phyloP scores from a whole-genome alignment of 2,113 vertebrate species.

The Spilogale gracilis region DNA sequence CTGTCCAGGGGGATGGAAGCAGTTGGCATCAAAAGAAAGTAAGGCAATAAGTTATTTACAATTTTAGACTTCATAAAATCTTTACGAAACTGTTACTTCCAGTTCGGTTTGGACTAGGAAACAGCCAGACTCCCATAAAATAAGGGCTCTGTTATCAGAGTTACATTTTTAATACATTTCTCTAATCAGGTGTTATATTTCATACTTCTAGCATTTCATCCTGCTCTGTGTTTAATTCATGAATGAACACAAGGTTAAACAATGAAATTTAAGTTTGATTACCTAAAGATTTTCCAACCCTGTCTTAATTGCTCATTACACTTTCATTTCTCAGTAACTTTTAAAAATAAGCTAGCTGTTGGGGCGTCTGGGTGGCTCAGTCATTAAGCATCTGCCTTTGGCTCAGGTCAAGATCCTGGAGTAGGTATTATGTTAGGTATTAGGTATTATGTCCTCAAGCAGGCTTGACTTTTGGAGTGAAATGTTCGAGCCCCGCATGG shows the following conservation, averaged over 20 bases:
- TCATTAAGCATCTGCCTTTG: no score
- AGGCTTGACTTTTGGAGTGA: no score
- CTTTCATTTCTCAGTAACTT: constrained; percentile 16
- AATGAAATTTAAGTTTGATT: background rate
- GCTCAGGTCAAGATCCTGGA: no score
- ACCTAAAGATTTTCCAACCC: background rate
- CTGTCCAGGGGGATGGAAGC: background rate
- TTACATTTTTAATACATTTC: constrained; percentile 17
- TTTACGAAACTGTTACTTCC: background rate
- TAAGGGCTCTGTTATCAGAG: background rate
- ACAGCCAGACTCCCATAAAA: background rate
- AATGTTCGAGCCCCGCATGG: no score
- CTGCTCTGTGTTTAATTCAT: background rate
- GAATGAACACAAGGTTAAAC: background rate
- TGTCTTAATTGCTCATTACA: constrained; percentile 7
- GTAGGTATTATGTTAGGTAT: no score
- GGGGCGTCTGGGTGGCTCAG: no score
- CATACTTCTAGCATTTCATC: background rate
- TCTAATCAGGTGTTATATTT: background rate
- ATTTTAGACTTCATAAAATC: background rate
- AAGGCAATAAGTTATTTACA: background rate
- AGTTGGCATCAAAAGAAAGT: background rate
- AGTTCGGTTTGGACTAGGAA: background rate
- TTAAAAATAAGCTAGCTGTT: background rate
- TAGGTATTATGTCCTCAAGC: no score